Evolutionary conservation across 2,113 vertebrate species (phyloP).

Genomic region (Rhagologus leucostigma): DNA sequence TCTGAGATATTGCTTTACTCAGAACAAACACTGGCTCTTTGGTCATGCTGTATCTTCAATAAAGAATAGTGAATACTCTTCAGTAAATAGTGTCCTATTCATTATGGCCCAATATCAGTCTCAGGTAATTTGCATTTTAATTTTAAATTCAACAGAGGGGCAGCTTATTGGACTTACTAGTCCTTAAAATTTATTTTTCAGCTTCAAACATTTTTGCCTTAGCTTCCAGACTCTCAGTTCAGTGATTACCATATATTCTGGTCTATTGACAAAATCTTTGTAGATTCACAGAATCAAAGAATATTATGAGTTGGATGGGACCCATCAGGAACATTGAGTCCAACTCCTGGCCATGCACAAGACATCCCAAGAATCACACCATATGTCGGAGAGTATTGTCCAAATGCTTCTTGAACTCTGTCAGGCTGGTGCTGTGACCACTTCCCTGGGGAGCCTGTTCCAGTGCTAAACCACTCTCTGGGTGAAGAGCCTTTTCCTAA

Average conservation of each 20-base stretch:
- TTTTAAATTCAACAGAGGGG: neutral
- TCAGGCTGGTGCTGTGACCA: neutral
- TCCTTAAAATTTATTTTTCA: neutral
- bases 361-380: neutral
- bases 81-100: neutral
- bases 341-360: neutral
- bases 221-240: neutral
- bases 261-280: neutral
- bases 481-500: neutral
- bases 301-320: neutral
- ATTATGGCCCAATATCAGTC: neutral
- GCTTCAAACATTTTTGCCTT: neutral
- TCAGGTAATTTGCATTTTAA: neutral
- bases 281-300: neutral
- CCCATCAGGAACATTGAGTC: neutral
- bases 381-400: neutral
- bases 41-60: neutral
- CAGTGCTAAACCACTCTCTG: neutral
- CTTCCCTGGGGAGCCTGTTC: neutral
- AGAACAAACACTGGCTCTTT: neutral
- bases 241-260: neutral
- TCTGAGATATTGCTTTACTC: neutral
- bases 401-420: neutral
- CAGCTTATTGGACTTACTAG: neutral
- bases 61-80: neutral